Evolutionary conservation across 2,888 invertebrate species (phyloP).

Genomic region (Drosophila kambysellisi): DNA sequence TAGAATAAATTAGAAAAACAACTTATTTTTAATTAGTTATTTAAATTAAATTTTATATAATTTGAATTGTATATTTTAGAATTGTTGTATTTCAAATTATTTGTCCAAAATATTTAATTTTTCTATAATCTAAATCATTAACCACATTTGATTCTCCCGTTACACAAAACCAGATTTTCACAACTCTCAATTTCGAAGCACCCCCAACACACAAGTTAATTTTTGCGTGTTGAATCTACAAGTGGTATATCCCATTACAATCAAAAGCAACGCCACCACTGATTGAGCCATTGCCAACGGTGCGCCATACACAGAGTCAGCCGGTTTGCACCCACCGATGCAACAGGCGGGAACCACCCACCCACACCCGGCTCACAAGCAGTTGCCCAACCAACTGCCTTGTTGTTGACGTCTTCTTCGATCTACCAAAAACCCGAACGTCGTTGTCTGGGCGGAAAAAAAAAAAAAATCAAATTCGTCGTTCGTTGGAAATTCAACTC

Average conservation of each 20-base stretch:
- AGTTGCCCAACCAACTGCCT: conserved; percentile 14
- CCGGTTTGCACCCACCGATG: conserved; percentile 43
- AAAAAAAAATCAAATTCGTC: conserved; percentile 58
- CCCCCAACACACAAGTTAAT: conserved; percentile 4
- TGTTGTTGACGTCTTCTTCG: conserved; percentile 63
- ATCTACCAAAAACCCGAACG: conserved; percentile 66
- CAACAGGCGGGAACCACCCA: conserved; percentile 55
- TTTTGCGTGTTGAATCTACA: conserved; percentile 64
- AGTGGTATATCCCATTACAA: conserved; percentile 77
- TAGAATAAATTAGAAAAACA: background rate
- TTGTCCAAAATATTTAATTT: background rate
- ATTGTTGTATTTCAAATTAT: too few relatives aligned
- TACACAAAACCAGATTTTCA: background rate
- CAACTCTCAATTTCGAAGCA: conserved; percentile 14
- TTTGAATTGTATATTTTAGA: background rate
- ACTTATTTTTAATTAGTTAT: background rate
- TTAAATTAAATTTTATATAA: background rate
- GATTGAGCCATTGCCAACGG: conserved; percentile 72
- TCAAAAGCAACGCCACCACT: conserved; percentile 75
- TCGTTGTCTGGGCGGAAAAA: conserved; percentile 45
- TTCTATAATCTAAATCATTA: background rate
- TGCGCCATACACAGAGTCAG: conserved; percentile 23
- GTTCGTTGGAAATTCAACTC: conserved; percentile 68
- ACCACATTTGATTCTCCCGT: conserved; percentile 2
- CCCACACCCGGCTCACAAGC: background rate